These are phyloP conservation scores for Brotula barbata DNA, from an alignment of 2,797 vertebrate genomes.

Conservation along the genomic window DNA sequence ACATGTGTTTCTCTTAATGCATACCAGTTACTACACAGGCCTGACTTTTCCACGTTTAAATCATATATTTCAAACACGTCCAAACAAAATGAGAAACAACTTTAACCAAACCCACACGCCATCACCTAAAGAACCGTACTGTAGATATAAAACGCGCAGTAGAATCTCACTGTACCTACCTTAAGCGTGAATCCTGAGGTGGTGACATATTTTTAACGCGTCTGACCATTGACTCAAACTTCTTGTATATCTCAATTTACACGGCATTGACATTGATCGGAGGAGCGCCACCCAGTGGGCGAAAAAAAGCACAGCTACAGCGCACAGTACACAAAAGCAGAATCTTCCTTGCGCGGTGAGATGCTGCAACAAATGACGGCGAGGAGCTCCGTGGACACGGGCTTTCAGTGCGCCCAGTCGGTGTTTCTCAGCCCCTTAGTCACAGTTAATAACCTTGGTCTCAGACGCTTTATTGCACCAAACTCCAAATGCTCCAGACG, in stretches of 20 bases:
- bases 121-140: not conserved
- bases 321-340: constrained; percentile 21
- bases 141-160: constrained; percentile 6
- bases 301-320: constrained; percentile 14
- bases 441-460: constrained; percentile 89
- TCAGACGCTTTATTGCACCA: constrained; percentile 88
- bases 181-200: constrained; percentile 47
- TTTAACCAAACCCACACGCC: not conserved
- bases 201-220: constrained; percentile 44
- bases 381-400: constrained; percentile 73
- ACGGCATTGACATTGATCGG: constrained; percentile 99
- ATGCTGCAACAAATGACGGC: constrained; percentile 75
- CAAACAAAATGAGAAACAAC: no score
- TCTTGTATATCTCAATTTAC: constrained; percentile 73
- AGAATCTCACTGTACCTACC: constrained; percentile 60
- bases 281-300: constrained; percentile 93
- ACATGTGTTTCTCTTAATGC: no score
- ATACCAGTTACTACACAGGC: no score
- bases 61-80: no score
- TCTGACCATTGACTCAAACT: constrained; percentile 38
- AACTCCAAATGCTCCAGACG: constrained; percentile 88
- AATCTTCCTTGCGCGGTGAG: constrained; percentile 65
- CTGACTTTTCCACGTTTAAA: no score
- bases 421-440: constrained; percentile 80
- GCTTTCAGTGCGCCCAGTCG: constrained; percentile 76